phyloP scores from a whole-genome alignment of 2,113 vertebrate species.

The Psilopsiagon aurifrons region DNA sequence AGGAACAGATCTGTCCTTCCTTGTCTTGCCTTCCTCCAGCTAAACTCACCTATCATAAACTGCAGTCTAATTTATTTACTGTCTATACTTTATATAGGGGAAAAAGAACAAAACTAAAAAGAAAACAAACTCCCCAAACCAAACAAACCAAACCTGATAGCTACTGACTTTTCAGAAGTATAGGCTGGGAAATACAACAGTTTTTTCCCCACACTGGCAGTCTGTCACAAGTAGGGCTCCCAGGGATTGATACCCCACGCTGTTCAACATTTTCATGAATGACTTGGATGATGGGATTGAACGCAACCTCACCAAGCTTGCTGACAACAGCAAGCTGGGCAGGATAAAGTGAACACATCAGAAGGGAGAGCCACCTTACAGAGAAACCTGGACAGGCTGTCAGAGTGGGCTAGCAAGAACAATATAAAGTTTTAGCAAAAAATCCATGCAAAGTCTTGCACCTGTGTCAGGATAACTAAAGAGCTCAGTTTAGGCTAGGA shows the following conservation, averaged over 20 bases:
- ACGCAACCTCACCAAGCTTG: background rate
- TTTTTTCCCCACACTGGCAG: background rate
- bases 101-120: rapidly evolving
- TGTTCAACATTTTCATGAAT: background rate
- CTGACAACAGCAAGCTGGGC: background rate
- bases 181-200: background rate
- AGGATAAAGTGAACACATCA: background rate
- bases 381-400: background rate
- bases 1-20: background rate
- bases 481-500: background rate
- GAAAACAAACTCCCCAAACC: background rate
- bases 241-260: too few relatives aligned
- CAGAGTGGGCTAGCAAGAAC: background rate
- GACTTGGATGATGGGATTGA: background rate
- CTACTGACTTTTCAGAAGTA: background rate
- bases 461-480: background rate
- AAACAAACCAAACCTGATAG: background rate
- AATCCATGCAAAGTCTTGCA: background rate
- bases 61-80: background rate
- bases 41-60: background rate
- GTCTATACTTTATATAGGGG: background rate
- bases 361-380: background rate
- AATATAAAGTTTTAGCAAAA: background rate
- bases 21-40: background rate
- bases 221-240: background rate